Evolutionary conservation across 2,113 vertebrate species (phyloP).

Genomic region (Lasiurus borealis): DNA sequence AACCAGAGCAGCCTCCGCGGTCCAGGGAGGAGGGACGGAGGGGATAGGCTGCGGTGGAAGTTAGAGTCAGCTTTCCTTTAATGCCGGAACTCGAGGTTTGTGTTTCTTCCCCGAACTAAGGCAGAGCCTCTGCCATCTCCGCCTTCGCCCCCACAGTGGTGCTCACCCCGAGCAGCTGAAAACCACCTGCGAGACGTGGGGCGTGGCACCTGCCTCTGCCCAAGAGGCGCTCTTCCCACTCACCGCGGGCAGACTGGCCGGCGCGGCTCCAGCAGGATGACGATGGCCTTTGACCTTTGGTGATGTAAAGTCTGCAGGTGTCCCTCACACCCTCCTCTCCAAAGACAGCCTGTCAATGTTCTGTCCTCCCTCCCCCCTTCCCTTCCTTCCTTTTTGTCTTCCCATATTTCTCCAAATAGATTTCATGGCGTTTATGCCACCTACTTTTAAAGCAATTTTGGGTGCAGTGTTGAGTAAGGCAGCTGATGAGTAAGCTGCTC

Average conservation of each 20-base stretch:
- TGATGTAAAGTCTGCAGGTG: not conserved
- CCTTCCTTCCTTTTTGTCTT: no score
- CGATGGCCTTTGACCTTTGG: not conserved
- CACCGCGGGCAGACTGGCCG: not conserved
- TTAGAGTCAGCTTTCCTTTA: not conserved
- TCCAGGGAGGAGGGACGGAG: not conserved
- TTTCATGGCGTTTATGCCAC: not conserved
- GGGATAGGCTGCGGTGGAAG: not conserved
- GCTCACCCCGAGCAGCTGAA: not conserved
- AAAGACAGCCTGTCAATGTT: not conserved
- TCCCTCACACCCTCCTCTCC: not conserved
- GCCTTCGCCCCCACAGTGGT: not conserved
- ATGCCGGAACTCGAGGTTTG: not conserved
- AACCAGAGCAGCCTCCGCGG: not conserved
- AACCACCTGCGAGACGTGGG: not conserved
- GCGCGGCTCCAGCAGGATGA: not conserved
- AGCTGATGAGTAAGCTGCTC: not conserved
- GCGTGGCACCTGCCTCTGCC: not conserved
- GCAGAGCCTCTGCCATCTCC: not conserved
- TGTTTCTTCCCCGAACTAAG: slow-evolving; percentile 3
- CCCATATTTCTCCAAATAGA: not conserved
- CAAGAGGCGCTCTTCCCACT: not conserved
- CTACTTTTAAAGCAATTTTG: not conserved
- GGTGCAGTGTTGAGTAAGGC: not conserved
- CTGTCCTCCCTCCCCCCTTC: not conserved